Base-by-base conservation (phyloP, 2,113 vertebrate species). In the Setophaga kirtlandii region DNA sequence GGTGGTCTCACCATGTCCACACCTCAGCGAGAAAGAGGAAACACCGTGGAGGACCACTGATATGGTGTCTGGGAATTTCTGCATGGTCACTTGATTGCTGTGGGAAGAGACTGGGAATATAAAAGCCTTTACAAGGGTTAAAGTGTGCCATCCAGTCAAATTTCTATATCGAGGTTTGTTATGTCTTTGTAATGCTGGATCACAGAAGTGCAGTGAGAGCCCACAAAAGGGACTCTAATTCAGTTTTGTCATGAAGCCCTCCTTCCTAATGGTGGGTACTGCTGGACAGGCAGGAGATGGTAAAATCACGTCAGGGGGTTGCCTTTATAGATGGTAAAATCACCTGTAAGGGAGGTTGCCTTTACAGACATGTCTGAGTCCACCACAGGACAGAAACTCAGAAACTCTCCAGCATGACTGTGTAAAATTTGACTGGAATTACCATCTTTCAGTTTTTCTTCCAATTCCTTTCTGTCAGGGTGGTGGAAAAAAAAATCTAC, bases 1-100 rank as follows among this genome's bases (percentile, higher is more conserved):
- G 30, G 31, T 46, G 37, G 12, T 62, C 49, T 85, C 41, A 56
- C 17, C 0, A 0, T 41, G 31, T 33, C 28, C 31, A 21, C 13
- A 31, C 30, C 37, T 37, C 71, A 62, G 9, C 7, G 12, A 90
- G 59, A 85, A 65, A 37, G 16, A 15, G 13, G 28, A 44, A 83
- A 68, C 11, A 13, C 7, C 3, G 1, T 22, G 16, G 53, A 81
- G 20, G 22, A 44, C 56, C 21, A 22, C 56, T 67, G 47, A 33
- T 6, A 27, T 0, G 5, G 31, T 39, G 47, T 8, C 30, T 53
- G 23, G 33, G 24, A 60, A 73, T 68, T 52, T 9, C 27, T 60
- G 27, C 44, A 68, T 37, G 31, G 22, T 50, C 46, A 44, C 53
- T 52, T 46, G 27, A 60, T 60, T 77, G 46, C 27, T 68, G 46